A percentile compares a stretch with the other conserved stretches of the same genome.
Evolutionary conservation across 2,113 vertebrate species (phyloP).

Genomic region (Bothrops jararaca): DNA sequence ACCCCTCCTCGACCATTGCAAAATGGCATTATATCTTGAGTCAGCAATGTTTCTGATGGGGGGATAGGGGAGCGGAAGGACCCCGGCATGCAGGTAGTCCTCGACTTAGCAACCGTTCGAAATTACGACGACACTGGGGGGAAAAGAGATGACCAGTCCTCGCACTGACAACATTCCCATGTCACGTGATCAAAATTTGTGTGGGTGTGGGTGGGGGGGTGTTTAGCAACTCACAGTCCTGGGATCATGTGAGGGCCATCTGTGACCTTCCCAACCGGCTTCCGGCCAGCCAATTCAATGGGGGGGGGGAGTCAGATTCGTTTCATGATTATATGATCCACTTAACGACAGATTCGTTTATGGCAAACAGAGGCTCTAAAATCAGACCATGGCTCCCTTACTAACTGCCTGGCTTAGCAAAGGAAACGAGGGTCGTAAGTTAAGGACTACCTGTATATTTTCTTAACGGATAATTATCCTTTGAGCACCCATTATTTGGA

Average conservation of each 20-base stretch:
- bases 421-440: not conserved
- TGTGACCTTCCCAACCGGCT: not conserved
- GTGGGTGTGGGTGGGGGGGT: no score
- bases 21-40: not conserved
- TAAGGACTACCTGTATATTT: not conserved
- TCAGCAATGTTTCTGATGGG: not conserved
- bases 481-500: not conserved
- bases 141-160: not conserved
- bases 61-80: no score
- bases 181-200: not conserved
- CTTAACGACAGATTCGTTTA: not conserved
- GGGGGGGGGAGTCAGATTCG: not conserved
- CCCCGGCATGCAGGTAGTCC: no score
- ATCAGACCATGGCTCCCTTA: not conserved
- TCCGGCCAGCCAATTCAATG: no score
- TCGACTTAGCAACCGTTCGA: no score
- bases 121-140: no score
- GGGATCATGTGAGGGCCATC: not conserved
- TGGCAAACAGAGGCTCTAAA: not conserved
- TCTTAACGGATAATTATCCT: not conserved
- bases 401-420: not conserved
- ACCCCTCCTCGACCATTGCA: not conserved
- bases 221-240: not conserved
- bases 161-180: not conserved
- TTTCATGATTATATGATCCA: not conserved